Evolutionary conservation across 2,797 vertebrate genomes (phyloP), one percentile per base, ranked within the genome.

Genomic region (Taeniopygia guttata): DNA sequence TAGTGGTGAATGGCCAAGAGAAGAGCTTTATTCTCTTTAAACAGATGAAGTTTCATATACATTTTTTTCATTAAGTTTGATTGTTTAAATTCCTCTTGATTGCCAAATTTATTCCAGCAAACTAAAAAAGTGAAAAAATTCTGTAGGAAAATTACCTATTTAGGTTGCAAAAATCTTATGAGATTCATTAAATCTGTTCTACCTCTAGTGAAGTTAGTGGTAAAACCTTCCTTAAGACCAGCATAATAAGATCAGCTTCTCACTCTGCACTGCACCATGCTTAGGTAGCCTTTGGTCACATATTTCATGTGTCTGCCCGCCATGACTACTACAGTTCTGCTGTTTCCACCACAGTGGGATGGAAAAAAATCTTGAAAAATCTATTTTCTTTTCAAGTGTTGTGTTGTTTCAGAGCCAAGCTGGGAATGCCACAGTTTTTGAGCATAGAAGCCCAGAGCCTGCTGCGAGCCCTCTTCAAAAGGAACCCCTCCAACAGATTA

Each of bases 381-480:
- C 79, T 96, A 86, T 96, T 96, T 88, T 86, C 77, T 95, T 93
- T 94, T 91, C 91, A 96, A 97, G 93, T 93, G 72, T 76, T 69
- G 40, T 94, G 67, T 80, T 95, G 89, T 96, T 97, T 49, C 97
- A 99, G 99, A 97, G 99, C 99, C 84, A 99, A 99, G 97, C 98
- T 99, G 93, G 99, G 99, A 78, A 99, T 99, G 99, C 99, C 99
- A 0, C 99, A 99, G 95, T 99, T 99, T 95, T 97, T 99, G 94
- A 99, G 99, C 84, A 76, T 94, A 95, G 99, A 99, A 97, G 99
- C 99, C 16, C 99, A 99, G 97, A 98, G 99, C 97, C 98, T 99
- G 96, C 97, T 99, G 80, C 97, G 99, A 96, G 99, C 99, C 3
- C 99, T 99, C 90, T 99, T 99, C 98, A 99, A 99, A 97, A 98